Conservation (phyloP, 2,113 vertebrate genomes). For the Ornithorhynchus anatinus region DNA sequence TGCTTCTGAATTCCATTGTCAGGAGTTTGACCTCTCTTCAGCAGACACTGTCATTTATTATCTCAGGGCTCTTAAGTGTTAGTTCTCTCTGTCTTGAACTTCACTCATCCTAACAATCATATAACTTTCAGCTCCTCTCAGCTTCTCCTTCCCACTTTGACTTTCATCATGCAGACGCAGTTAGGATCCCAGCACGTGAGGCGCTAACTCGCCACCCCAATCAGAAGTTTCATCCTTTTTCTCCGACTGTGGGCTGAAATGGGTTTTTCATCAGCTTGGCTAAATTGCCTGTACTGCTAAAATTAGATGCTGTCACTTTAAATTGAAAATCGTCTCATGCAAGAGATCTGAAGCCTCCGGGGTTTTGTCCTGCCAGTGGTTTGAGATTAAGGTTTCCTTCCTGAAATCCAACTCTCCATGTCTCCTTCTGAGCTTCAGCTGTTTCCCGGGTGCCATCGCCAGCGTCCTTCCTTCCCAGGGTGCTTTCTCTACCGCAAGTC, state of each 20-base stretch:
- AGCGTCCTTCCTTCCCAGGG: neutral
- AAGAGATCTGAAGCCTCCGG: neutral
- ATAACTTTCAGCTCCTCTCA: too few species aligned
- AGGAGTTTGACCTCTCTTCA: neutral
- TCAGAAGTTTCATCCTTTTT: slow-evolving; percentile 2
- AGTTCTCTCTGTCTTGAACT: neutral
- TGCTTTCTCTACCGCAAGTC: too few species aligned
- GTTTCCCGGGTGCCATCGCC: neutral
- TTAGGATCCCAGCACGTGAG: too few species aligned
- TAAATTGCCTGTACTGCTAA: slow-evolving; percentile 3
- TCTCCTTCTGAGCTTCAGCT: neutral
- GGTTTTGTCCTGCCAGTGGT: neutral
- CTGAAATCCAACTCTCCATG: neutral
- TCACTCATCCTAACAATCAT: neutral
- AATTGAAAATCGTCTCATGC: slow-evolving; percentile 18
- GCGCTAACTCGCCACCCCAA: neutral
- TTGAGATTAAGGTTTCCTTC: neutral
- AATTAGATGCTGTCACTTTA: slow-evolving; percentile 17
- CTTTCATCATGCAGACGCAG: slow-evolving; percentile 2
- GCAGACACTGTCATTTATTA: neutral
- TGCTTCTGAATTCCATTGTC: neutral
- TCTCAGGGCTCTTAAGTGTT: neutral
- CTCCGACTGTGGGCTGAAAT: neutral
- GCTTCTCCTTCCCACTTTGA: neutral
- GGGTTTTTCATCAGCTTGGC: slow-evolving; percentile 3